Evolutionary conservation across 2,888 invertebrate species (phyloP).

Genomic region (Abrostola tripartita): DNA sequence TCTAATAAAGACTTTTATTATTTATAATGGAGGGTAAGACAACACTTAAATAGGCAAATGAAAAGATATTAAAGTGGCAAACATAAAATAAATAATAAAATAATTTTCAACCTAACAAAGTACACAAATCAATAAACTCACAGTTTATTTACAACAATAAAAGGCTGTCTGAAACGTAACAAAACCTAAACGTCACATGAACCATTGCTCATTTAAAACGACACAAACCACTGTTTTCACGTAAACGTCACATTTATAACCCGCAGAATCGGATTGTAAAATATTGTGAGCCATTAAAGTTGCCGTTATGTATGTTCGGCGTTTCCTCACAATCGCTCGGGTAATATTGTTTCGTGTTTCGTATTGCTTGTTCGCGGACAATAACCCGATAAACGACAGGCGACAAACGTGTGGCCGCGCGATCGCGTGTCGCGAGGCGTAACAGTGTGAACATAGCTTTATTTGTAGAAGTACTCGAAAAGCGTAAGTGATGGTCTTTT

Average conservation of each 20-base stretch:
- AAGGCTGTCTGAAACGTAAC: slow-evolving; percentile 6
- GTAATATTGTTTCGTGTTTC: slow-evolving; percentile 30
- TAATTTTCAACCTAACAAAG: too few species aligned
- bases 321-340: slow-evolving; percentile 35
- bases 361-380: slow-evolving; percentile 35
- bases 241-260: slow-evolving; percentile 42
- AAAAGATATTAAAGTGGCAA: too few species aligned
- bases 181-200: slow-evolving; percentile 27
- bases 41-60: too few species aligned
- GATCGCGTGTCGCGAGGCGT: slow-evolving; percentile 11
- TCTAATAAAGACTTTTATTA: too few species aligned
- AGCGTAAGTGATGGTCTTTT: slow-evolving; percentile 13
- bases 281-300: slow-evolving; percentile 39
- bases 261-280: slow-evolving; percentile 41
- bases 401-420: slow-evolving; percentile 18
- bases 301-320: slow-evolving; percentile 30
- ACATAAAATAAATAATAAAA: too few species aligned
- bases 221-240: slow-evolving; percentile 32
- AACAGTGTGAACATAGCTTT: slow-evolving; percentile 24
- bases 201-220: slow-evolving; percentile 25
- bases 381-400: slow-evolving; percentile 32
- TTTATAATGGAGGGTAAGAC: too few species aligned
- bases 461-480: slow-evolving; percentile 21
- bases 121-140: too few species aligned
- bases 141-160: not conserved